These are phyloP conservation scores for Aspidiotus rigidus DNA, from an alignment of 2,888 invertebrate genomes.

Conservation along the genomic window DNA sequence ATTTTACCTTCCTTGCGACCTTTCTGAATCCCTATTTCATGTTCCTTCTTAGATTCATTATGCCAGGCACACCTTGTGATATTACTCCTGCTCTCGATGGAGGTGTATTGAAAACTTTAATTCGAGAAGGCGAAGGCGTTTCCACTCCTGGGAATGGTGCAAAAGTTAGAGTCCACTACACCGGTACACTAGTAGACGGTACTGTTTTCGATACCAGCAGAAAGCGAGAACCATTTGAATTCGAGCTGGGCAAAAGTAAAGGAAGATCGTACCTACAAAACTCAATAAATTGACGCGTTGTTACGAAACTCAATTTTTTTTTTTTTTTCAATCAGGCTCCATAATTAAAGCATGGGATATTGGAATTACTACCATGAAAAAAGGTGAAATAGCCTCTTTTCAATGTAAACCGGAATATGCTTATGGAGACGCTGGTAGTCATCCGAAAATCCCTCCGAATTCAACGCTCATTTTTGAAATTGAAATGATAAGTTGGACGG, in stretches of 20 bases:
- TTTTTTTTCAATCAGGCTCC: constrained; percentile 34
- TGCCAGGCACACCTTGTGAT: constrained; percentile 44
- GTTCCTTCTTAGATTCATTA: too few relatives aligned
- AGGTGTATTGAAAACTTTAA: constrained; percentile 68
- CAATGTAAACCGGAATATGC: constrained; percentile 84
- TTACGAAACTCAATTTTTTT: neutral
- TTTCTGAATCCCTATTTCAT: too few relatives aligned
- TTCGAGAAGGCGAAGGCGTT: constrained; percentile 64
- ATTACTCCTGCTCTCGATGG: constrained; percentile 59
- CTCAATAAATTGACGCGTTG: neutral
- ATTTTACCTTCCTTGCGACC: too few relatives aligned
- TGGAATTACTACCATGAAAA: constrained; percentile 87
- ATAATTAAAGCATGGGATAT: constrained; percentile 94
- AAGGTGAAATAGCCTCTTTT: constrained; percentile 71
- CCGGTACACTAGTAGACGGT: constrained; percentile 77
- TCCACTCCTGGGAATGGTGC: constrained; percentile 63
- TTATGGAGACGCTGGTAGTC: constrained; percentile 73
- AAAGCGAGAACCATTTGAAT: constrained; percentile 75
- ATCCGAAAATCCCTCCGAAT: constrained; percentile 80
- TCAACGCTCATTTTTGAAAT: constrained; percentile 84
- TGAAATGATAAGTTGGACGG: constrained; percentile 74
- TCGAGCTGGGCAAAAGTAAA: constrained; percentile 73
- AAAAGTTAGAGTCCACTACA: constrained; percentile 74
- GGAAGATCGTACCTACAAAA: too few relatives aligned
- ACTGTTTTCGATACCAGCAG: constrained; percentile 86